Percentiles rank a stretch among this genome's conserved stretches.
phyloP scores from a whole-genome alignment of 2,113 vertebrate species.

The Montifringilla adamsi region DNA sequence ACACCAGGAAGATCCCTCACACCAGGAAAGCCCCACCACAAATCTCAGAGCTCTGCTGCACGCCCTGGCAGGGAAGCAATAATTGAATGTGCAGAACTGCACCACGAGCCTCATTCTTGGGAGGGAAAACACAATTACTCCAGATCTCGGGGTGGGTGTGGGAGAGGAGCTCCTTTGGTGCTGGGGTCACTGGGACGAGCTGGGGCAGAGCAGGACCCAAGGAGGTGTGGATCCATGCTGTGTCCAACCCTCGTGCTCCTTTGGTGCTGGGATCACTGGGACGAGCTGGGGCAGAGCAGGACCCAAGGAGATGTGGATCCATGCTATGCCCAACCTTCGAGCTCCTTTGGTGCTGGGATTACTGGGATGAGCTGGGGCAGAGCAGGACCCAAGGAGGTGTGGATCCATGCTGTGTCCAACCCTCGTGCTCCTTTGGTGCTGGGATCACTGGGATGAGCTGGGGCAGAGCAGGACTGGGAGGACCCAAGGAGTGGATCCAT shows the following conservation, averaged over 20 bases:
- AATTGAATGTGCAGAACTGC: neutral
- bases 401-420: too few species aligned
- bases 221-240: neutral
- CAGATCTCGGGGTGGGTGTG: fast-evolving
- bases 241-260: fast-evolving
- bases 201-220: neutral
- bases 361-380: too few species aligned
- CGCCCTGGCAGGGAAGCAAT: neutral
- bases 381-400: too few species aligned
- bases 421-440: neutral
- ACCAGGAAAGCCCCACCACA: neutral
- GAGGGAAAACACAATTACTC: neutral
- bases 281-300: too few species aligned
- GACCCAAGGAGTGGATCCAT: too few species aligned
- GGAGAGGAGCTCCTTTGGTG: neutral
- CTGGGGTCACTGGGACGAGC: neutral
- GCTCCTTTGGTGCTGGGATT: too few species aligned
- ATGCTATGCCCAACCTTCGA: too few species aligned
- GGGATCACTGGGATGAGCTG: neutral
- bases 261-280: too few species aligned
- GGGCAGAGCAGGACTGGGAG: fast-evolving
- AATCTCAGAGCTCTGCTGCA: neutral
- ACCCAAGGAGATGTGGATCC: too few species aligned
- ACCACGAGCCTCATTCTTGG: neutral
- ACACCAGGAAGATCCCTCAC: neutral